A percentile compares a stretch with the other conserved stretches of the same genome.
phyloP scores from a whole-genome alignment of 1,140 invertebrate species.

The Ylistrum balloti region DNA sequence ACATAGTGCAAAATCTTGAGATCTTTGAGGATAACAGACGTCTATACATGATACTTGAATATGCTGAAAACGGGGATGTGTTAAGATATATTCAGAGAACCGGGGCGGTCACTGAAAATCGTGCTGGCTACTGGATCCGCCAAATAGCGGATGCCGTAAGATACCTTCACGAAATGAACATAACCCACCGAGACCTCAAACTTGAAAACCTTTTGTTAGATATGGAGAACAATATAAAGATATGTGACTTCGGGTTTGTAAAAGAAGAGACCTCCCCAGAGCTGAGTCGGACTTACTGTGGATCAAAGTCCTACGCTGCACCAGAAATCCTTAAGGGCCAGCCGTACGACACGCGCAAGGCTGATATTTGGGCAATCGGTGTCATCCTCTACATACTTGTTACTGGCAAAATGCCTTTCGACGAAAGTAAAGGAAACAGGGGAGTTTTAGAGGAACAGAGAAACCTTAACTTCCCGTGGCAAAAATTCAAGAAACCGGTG shows the following conservation, averaged over 20 bases:
- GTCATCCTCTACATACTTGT: conserved; percentile 82
- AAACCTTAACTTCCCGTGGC: conserved; percentile 79
- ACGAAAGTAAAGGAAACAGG: conserved; percentile 80
- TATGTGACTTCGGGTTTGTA: conserved; percentile 94
- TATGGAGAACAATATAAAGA: conserved; percentile 90
- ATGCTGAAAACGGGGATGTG: conserved; percentile 78
- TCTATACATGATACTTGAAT: conserved; percentile 80
- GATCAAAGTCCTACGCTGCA: conserved; percentile 88
- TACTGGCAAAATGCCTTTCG: conserved; percentile 82
- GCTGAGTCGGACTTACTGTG: conserved; percentile 87
- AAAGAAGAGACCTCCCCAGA: conserved; percentile 73
- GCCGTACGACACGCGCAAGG: conserved; percentile 81
- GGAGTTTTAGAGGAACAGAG: conserved; percentile 80
- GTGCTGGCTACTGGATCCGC: conserved; percentile 75
- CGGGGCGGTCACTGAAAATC: conserved; percentile 77
- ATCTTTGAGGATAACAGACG: conserved; percentile 78
- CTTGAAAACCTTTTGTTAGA: conserved; percentile 95
- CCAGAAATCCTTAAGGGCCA: conserved; percentile 87
- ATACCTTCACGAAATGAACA: conserved; percentile 93
- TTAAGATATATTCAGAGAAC: conserved; percentile 79
- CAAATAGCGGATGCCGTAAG: conserved; percentile 86
- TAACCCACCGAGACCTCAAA: conserved; percentile 93
- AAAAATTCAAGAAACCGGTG: conserved; percentile 74
- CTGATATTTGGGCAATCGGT: conserved; percentile 82
- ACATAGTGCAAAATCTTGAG: conserved; percentile 89